These are phyloP conservation scores for Charina bottae DNA, from an alignment of 2,113 vertebrate genomes.

Conservation along the genomic window DNA sequence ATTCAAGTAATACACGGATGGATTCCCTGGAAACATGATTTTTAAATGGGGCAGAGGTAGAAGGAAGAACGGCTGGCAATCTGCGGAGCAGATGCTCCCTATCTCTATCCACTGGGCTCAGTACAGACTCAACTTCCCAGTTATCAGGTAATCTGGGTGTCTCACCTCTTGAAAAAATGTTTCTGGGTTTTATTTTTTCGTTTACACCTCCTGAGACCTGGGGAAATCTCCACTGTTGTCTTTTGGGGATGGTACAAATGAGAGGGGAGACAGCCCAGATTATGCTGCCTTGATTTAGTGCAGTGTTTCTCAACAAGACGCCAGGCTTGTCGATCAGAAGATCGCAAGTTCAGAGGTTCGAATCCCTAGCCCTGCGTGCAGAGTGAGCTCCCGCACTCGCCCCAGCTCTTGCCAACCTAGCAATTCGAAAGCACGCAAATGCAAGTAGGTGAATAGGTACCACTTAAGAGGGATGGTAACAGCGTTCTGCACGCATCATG, in stretches of 20 bases:
- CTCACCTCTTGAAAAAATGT: background rate
- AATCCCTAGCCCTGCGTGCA: no score
- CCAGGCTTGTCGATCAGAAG: no score
- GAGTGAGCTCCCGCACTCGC: no score
- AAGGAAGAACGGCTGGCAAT: background rate
- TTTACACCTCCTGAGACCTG: background rate
- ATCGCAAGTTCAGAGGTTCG: no score
- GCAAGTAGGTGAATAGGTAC: no score
- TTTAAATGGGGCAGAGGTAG: background rate
- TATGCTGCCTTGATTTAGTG: no score
- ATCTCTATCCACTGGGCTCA: background rate
- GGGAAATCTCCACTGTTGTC: background rate
- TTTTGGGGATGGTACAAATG: background rate
- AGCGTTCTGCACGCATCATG: no score
- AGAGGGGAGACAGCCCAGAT: background rate
- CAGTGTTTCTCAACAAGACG: no score
- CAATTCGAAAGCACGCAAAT: no score
- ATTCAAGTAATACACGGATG: background rate
- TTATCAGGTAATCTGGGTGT: conserved; percentile 4
- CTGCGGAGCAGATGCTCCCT: background rate
- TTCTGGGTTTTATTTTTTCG: background rate
- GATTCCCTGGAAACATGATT: background rate
- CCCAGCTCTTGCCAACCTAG: no score
- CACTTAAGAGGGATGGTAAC: no score
- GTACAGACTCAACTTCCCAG: background rate